These are phyloP conservation scores for Syrmaticus mikado DNA, from an alignment of 2,113 vertebrate genomes.

Conservation along the genomic window DNA sequence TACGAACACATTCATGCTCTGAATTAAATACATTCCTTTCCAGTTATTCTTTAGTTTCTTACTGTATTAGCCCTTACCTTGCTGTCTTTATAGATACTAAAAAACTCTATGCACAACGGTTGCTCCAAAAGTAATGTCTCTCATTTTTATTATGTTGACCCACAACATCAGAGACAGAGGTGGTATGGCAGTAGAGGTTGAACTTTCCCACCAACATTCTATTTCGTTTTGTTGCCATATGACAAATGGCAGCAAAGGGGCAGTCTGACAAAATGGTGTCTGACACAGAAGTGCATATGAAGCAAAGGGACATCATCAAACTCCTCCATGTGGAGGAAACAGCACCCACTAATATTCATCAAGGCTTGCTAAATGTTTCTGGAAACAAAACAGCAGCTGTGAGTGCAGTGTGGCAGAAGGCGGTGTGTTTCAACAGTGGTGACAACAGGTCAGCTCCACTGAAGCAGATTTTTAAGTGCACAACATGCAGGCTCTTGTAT, in stretches of 20 bases:
- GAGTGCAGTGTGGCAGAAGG: neutral
- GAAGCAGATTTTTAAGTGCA: neutral
- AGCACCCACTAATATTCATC: neutral
- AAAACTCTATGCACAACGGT: neutral
- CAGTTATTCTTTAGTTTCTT: neutral
- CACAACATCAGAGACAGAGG: too few species aligned
- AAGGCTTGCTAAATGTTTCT: neutral
- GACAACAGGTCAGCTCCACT: neutral
- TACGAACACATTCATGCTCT: neutral
- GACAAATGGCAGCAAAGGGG: neutral
- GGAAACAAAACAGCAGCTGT: neutral
- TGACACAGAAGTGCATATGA: neutral
- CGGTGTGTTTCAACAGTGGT: neutral
- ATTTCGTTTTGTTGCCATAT: neutral
- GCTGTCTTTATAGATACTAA: neutral
- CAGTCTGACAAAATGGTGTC: neutral
- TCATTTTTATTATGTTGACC: too few species aligned
- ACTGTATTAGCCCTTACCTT: neutral
- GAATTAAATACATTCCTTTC: fast-evolving
- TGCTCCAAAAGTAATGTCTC: neutral
- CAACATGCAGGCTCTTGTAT: too few species aligned
- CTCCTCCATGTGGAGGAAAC: neutral
- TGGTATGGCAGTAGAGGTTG: too few species aligned
- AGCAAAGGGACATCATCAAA: neutral
- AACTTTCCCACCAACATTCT: neutral